Conservation (phyloP, 1,140 invertebrate genomes). For the Platorchestia sp. region DNA sequence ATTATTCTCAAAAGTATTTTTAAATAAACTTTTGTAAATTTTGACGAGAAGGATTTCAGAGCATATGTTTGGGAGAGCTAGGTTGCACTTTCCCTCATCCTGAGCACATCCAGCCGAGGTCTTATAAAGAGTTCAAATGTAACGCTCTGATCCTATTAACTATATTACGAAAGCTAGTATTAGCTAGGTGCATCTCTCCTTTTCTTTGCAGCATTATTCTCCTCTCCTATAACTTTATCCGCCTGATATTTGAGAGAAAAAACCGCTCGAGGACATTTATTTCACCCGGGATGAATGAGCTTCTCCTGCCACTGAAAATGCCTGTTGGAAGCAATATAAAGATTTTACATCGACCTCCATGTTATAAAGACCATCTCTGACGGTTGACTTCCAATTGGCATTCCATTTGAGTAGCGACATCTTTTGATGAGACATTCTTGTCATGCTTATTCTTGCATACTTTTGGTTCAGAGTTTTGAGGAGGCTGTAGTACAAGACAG, state of each 20-base stretch:
- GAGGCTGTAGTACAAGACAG: not conserved
- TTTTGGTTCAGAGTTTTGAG: not conserved
- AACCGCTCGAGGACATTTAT: not conserved
- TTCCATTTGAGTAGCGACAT: not conserved
- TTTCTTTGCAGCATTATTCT: too few species aligned
- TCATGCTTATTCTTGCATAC: not conserved
- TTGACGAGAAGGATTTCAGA: too few species aligned
- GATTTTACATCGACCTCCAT: not conserved
- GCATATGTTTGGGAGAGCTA: too few species aligned
- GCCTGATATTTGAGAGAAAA: not conserved
- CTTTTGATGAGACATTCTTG: slow-evolving; percentile 1
- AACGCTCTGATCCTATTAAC: too few species aligned
- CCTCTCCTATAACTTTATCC: not conserved
- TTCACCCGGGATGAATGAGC: not conserved
- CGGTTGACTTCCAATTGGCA: not conserved
- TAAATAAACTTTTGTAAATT: too few species aligned
- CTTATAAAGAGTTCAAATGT: too few species aligned
- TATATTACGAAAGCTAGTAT: too few species aligned
- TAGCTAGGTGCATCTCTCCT: too few species aligned
- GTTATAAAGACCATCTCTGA: not conserved
- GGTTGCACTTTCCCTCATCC: too few species aligned
- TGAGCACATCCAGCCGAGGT: too few species aligned
- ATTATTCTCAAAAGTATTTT: too few species aligned
- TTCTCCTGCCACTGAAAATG: not conserved
- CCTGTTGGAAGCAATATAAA: not conserved